Base-by-base conservation (phyloP, 2,888 invertebrate genomes). In the Physocephala rufipes region DNA sequence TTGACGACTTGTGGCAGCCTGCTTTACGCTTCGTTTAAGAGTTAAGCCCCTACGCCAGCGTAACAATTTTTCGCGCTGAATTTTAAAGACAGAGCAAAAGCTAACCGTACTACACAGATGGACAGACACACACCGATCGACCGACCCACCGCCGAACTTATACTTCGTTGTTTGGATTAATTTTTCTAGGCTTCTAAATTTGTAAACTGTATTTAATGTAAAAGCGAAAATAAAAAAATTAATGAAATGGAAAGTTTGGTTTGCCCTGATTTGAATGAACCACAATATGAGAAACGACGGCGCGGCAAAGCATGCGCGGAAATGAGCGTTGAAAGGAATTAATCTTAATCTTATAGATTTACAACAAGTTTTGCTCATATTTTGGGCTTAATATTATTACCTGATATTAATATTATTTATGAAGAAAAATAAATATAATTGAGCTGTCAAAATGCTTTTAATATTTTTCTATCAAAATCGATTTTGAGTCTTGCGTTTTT, bases 21-120 rank as follows among this genome's bases (percentile, higher is more conserved):
- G 53, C 53, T 55, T 21, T n/a, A n/a, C n/a, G 36, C 36, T 36
- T 36, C 5, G 36, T 36, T 36, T 36, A 36, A 58, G 26, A 28
- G 13, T 58, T 58, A 58, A 63, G 47, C 21, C 24, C n/a, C n/a
- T n/a, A n/a, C n/a, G 67, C 43, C 36, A 55, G 58, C 67, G 67
- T 67, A 67, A 55, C 43, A 2, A 24, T 36, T 55, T 66, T 36
- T 43, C 7, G 67, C 24, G 21, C 21, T 53, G 67, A 67, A 67
- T 67, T 58, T 55, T 53, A 55, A 66, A 67, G n/a, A 26, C 12
- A 36, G 36, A 36, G 9, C 4, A 36, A 36, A 36, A 36, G 9
- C 9, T 7, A 36, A 36, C 36, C n/a, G n/a, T n/a, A 36, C 36
- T 36, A 36, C 36, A 9, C 5, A 36, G 9, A n/a, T n/a, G n/a